phyloP scores from a whole-genome alignment of 2,113 vertebrate species.

The Odontesthes bonariensis region DNA sequence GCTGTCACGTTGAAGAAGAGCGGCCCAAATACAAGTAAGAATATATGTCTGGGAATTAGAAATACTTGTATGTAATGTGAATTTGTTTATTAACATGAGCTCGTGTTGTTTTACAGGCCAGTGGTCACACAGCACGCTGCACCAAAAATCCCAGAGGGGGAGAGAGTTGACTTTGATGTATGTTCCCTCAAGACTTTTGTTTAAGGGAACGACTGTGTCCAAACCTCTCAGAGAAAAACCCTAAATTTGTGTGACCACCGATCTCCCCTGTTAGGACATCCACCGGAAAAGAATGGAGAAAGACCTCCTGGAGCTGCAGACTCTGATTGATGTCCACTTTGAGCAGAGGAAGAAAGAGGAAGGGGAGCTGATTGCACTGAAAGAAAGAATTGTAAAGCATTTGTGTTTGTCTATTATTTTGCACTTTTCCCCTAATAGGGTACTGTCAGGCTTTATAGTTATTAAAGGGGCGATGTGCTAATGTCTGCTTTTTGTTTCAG shows the following conservation, averaged over 20 bases:
- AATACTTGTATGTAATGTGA: not conserved
- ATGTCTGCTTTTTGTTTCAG: slow-evolving; percentile 63
- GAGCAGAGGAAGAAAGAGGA: slow-evolving; percentile 96
- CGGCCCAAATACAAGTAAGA: slow-evolving; percentile 82
- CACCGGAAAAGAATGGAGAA: slow-evolving; percentile 99
- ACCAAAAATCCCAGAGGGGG: slow-evolving; percentile 85
- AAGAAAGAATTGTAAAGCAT: slow-evolving; percentile 91
- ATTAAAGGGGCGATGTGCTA: not conserved
- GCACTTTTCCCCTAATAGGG: not conserved
- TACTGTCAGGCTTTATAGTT: not conserved
- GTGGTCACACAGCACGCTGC: slow-evolving; percentile 76
- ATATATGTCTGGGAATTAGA: not conserved
- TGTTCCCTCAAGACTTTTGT: slow-evolving; percentile 27
- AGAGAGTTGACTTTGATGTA: slow-evolving; percentile 85
- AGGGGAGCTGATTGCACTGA: slow-evolving; percentile 93
- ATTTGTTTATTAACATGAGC: not conserved
- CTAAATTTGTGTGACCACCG: not conserved
- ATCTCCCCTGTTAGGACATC: slow-evolving; percentile 86
- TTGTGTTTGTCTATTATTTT: not conserved
- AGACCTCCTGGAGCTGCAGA: slow-evolving; percentile 95
- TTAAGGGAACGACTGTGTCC: not conserved
- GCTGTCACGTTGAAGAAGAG: slow-evolving; percentile 66
- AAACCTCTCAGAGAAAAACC: not conserved
- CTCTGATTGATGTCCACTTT: slow-evolving; percentile 96
- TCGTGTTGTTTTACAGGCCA: slow-evolving; percentile 45